phyloP scores from a whole-genome alignment of 2,888 invertebrate species.

The Cephus nigrinus region DNA sequence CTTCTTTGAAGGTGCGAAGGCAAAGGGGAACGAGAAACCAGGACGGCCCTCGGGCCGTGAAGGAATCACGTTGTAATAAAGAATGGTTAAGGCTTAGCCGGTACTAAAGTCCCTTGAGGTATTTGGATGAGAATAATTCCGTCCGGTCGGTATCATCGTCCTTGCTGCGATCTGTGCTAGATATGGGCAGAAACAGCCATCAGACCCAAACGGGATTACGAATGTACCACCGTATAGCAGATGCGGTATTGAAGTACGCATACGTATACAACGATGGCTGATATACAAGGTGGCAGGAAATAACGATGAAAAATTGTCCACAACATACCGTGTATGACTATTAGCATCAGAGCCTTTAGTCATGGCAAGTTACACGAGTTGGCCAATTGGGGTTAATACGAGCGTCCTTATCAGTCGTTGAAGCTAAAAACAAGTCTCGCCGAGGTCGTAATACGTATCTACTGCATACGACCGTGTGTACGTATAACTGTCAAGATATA shows the following conservation, averaged over 20 bases:
- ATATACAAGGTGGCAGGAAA: background rate
- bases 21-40: background rate
- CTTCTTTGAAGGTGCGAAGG: background rate
- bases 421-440: background rate
- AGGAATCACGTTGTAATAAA: background rate
- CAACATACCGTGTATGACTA: background rate
- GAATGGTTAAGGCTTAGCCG: background rate
- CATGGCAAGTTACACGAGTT: background rate
- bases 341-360: background rate
- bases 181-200: background rate
- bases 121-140: background rate
- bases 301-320: background rate
- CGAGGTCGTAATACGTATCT: background rate
- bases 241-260: background rate
- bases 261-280: background rate
- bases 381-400: background rate
- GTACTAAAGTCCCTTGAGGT: background rate
- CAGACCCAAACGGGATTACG: background rate
- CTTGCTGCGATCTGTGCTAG: background rate
- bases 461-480: background rate
- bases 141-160: background rate
- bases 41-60: background rate
- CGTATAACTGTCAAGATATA: constrained; percentile 30
- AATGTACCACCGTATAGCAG: background rate
- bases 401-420: background rate